Conservation (phyloP, 2,797 vertebrate species). For the Syngnathus rostellatus region DNA sequence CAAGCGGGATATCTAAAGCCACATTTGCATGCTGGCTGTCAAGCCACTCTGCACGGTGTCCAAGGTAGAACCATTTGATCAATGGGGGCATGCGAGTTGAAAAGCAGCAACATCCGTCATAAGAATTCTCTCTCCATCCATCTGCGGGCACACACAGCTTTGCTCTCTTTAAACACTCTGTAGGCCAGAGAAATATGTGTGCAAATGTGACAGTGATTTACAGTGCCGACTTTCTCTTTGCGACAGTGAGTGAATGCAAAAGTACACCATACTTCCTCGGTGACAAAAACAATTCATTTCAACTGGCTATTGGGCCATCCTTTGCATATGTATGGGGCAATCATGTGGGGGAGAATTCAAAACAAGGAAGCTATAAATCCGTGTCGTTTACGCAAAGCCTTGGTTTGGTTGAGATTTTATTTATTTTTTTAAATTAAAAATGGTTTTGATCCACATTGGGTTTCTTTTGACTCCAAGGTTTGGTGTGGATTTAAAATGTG, state of each 20-base stretch:
- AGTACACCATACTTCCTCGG: conserved; percentile 30
- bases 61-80: conserved; percentile 32
- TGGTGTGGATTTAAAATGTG: neutral
- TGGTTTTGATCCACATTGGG: too few relatives aligned
- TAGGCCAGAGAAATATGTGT: conserved; percentile 18
- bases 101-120: conserved; percentile 25
- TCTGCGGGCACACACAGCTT: conserved; percentile 3
- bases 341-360: conserved; percentile 17
- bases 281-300: conserved; percentile 52
- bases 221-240: conserved; percentile 14
- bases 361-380: neutral
- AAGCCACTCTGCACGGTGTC: conserved; percentile 29
- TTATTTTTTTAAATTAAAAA: too few relatives aligned
- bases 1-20: conserved; percentile 45
- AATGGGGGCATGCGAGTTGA: conserved; percentile 35
- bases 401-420: too few relatives aligned
- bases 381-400: too few relatives aligned
- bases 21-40: conserved; percentile 52
- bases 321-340: conserved; percentile 12
- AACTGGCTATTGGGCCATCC: conserved; percentile 20
- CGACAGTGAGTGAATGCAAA: conserved; percentile 44
- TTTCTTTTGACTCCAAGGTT: neutral
- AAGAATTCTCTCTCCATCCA: conserved; percentile 13
- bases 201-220: conserved; percentile 54
- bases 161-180: conserved; percentile 10